Conservation (phyloP, 2,888 invertebrate genomes). For the Lasius platythorax region DNA sequence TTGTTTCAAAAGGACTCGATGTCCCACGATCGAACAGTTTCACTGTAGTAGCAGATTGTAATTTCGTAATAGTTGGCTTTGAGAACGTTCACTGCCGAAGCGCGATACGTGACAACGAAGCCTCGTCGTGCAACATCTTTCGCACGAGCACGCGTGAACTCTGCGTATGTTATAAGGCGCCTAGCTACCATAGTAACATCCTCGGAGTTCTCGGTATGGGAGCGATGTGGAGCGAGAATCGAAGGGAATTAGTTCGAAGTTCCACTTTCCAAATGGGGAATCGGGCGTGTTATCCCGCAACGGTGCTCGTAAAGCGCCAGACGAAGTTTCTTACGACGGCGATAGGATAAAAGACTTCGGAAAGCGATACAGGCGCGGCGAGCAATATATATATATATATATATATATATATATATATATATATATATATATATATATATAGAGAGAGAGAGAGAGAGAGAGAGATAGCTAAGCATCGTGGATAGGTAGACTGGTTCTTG, state of each 20-base stretch:
- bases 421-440: slow-evolving; percentile 20
- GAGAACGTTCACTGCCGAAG: slow-evolving; percentile 24
- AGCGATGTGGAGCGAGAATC: slow-evolving; percentile 14
- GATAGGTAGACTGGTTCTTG: slow-evolving; percentile 37
- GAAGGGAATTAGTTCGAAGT: slow-evolving; percentile 59
- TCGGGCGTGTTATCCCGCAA: slow-evolving; percentile 28
- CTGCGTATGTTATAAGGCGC: slow-evolving; percentile 38
- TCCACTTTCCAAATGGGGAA: slow-evolving; percentile 48
- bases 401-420: slow-evolving; percentile 3
- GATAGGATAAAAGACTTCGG: slow-evolving; percentile 55
- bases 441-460: neutral
- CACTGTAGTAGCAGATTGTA: slow-evolving; percentile 29
- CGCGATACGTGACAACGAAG: slow-evolving; percentile 33
- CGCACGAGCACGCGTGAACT: slow-evolving; percentile 6
- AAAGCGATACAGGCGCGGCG: slow-evolving; percentile 31
- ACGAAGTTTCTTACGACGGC: slow-evolving; percentile 63
- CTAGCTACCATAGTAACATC: slow-evolving; percentile 16
- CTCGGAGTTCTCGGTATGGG: neutral
- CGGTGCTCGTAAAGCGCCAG: slow-evolving; percentile 58
- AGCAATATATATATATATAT: slow-evolving; percentile 26
- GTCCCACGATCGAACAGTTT: slow-evolving; percentile 9
- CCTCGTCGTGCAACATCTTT: neutral
- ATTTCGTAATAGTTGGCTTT: slow-evolving; percentile 42
- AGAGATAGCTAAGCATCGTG: neutral
- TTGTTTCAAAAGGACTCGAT: slow-evolving; percentile 28